Evolutionary conservation across 2,797 vertebrate genomes (phyloP).

Genomic region (Gymnothorax javanicus): DNA sequence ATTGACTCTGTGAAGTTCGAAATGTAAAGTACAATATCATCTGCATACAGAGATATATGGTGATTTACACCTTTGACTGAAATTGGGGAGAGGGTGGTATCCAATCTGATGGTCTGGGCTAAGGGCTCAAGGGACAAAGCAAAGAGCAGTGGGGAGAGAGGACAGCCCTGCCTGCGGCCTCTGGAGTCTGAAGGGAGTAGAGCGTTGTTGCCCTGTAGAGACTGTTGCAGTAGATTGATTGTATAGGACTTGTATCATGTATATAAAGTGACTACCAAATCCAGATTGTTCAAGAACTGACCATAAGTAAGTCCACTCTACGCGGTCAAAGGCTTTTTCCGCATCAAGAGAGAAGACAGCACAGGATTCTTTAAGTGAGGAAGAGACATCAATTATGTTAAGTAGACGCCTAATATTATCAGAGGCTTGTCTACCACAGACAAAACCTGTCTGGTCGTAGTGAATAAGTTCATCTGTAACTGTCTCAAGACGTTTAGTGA

Average conservation of each 20-base stretch:
- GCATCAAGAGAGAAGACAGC: too few relatives aligned
- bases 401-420: slow-evolving; percentile 4
- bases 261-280: slow-evolving; percentile 1
- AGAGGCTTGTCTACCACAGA: slow-evolving; percentile 10
- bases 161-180: slow-evolving; percentile 12
- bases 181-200: background rate
- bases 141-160: slow-evolving; percentile 13
- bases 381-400: background rate
- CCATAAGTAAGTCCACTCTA: background rate
- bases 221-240: background rate
- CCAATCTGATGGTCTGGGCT: background rate
- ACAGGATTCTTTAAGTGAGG: background rate
- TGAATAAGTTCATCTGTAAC: background rate
- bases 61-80: background rate
- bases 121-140: background rate
- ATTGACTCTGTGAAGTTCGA: background rate
- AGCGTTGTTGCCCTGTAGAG: background rate
- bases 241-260: background rate
- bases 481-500: background rate
- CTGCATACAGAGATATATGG: slow-evolving; percentile 15
- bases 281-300: slow-evolving; percentile 23
- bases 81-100: background rate
- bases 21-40: background rate
- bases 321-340: too few relatives aligned
- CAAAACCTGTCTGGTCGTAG: slow-evolving; percentile 21